phyloP scores from a whole-genome alignment of 2,797 vertebrate genomes.

The Smutsia temminckii region DNA sequence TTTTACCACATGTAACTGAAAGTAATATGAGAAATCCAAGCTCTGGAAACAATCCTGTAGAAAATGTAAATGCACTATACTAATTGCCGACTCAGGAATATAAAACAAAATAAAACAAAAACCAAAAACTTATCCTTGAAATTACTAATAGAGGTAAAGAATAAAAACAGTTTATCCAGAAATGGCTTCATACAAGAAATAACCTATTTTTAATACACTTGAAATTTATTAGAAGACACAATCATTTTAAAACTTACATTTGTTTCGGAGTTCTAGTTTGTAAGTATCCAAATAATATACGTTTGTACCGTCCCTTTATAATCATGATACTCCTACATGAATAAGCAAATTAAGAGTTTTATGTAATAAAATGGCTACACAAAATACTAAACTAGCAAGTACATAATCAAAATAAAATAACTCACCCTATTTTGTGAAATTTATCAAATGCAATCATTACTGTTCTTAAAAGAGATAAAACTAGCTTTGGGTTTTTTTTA shows the following conservation, averaged over 20 bases:
- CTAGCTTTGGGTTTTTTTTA: neutral
- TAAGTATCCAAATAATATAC: neutral
- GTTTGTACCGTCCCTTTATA: neutral
- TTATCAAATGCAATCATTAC: constrained; percentile 4
- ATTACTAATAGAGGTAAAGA: neutral
- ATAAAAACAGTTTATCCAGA: neutral
- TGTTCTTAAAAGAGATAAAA: constrained; percentile 22
- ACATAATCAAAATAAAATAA: neutral
- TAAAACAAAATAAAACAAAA: constrained; percentile 7
- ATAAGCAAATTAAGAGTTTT: neutral
- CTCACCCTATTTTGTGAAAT: neutral
- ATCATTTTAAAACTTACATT: neutral
- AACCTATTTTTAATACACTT: neutral
- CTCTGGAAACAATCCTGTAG: neutral
- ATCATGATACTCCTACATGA: neutral
- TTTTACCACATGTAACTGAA: neutral
- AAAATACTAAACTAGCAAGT: neutral
- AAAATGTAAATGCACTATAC: neutral
- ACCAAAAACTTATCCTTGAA: neutral
- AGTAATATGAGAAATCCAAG: constrained; percentile 22
- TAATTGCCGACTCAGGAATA: neutral
- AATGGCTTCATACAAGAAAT: neutral
- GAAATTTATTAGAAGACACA: neutral
- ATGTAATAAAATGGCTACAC: neutral
- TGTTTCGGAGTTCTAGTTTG: constrained; percentile 19